phyloP scores from a whole-genome alignment of 2,888 invertebrate species.

The Notodonta ziczac region DNA sequence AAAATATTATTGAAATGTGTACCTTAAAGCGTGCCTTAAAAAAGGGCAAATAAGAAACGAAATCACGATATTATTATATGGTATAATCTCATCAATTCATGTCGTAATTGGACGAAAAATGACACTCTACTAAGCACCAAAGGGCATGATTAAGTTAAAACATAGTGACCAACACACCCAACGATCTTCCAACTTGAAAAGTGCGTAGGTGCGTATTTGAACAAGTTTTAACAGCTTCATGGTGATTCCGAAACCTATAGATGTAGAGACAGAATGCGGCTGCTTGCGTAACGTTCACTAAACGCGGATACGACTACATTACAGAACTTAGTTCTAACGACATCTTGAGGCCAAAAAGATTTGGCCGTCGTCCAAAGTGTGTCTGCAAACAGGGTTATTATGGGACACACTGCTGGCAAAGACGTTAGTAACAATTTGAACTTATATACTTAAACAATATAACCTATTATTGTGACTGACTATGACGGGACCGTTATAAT shows the following conservation, averaged over 20 bases:
- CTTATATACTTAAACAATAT: background rate
- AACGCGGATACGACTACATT: slow-evolving; percentile 57
- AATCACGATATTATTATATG: too few relatives aligned
- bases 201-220: background rate
- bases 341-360: slow-evolving; percentile 83
- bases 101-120: too few relatives aligned
- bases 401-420: slow-evolving; percentile 48
- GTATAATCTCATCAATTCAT: too few relatives aligned
- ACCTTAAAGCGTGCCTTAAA: too few relatives aligned
- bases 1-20: too few relatives aligned
- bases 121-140: too few relatives aligned
- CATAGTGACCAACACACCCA: background rate
- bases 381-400: slow-evolving; percentile 49
- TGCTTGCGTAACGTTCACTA: slow-evolving; percentile 43
- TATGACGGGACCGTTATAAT: too few relatives aligned
- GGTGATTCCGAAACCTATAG: slow-evolving; percentile 21
- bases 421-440: slow-evolving; percentile 13
- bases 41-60: too few relatives aligned
- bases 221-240: slow-evolving; percentile 20
- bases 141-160: too few relatives aligned
- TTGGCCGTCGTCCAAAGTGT: slow-evolving; percentile 77
- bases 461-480: background rate
- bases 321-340: slow-evolving; percentile 69
- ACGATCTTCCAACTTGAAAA: background rate
- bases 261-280: slow-evolving; percentile 19